phyloP scores from a whole-genome alignment of 2,113 vertebrate species.

The Papio anubis region DNA sequence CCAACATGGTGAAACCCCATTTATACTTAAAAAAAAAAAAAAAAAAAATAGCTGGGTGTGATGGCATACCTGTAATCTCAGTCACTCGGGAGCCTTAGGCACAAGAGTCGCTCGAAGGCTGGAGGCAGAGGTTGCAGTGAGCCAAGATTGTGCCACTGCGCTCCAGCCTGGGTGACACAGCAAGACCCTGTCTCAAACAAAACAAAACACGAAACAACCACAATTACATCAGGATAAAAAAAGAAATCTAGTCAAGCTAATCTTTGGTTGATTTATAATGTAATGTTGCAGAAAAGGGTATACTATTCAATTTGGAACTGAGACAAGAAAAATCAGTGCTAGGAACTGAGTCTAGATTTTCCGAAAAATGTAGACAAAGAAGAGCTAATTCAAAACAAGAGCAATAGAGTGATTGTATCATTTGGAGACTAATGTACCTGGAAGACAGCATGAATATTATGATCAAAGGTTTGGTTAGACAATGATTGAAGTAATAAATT shows the following conservation, averaged over 20 bases:
- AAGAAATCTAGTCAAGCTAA: neutral
- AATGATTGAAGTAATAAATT: neutral
- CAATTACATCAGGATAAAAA: neutral
- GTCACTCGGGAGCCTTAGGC: too few relatives aligned
- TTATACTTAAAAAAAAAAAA: too few relatives aligned
- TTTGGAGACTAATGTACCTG: neutral
- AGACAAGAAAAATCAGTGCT: neutral
- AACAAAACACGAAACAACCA: too few relatives aligned
- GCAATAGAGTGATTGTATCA: neutral
- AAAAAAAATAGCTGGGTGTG: too few relatives aligned
- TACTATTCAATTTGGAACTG: neutral
- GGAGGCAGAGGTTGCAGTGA: too few relatives aligned
- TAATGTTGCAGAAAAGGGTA: slow-evolving; percentile 4
- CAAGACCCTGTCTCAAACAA: too few relatives aligned
- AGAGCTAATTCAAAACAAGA: neutral
- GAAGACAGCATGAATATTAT: neutral
- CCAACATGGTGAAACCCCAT: too few relatives aligned
- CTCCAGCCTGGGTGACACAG: too few relatives aligned
- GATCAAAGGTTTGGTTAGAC: neutral
- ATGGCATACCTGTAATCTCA: too few relatives aligned
- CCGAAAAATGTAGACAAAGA: slow-evolving; percentile 19
- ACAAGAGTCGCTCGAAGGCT: too few relatives aligned
- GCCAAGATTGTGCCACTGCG: too few relatives aligned
- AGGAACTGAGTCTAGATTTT: slow-evolving; percentile 16
- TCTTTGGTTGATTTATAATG: slow-evolving; percentile 34